Base-by-base conservation (phyloP, 1,140 invertebrate genomes). In the Battus philenor region DNA sequence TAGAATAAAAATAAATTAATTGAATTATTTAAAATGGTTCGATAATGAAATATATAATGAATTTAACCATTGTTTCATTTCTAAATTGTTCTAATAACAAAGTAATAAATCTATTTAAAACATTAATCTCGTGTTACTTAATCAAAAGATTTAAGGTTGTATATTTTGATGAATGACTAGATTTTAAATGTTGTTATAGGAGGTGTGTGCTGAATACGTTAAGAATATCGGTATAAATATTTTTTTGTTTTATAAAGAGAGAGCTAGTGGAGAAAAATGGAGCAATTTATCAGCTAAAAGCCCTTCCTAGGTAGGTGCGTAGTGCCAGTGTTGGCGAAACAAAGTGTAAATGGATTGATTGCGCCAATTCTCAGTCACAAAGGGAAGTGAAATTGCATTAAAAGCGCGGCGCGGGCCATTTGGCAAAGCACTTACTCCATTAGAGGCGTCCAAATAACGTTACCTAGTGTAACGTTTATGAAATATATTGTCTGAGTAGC, bases 311-410 rank as follows among this genome's bases (percentile, higher is more conserved):
- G 49, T 12, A 30, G 43, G 55, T 47, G 49, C 50, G 48, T 66
- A 63, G 68, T 61, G 66, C 44, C 59, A 64, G 63, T 78, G 80
- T 81, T 80, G 70, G 74, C 72, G 79, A 84, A 84, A 84, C 80
- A 84, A 78, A 80, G 80, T 80, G 79, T 81, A 84, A 84, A 84
- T 84, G 80, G 76, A 84, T 75, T 84, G 75, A 80, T 84, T 84
- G 77, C 72, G 68, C 63, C 80, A 84, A 81, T 81, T 80, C 73
- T 54, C 59, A 39, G 38, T 58, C 68, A 78, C 75, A 81, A 83
- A 81, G 77, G 80, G 72, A 61, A 56, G 44, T 54, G 52, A 74
- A 81, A 84, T 84, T 81, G 70, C 68, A 80, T 84, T 84, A 84
- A 80, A 80, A 81, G 77, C 75, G 76, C 66, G 73, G 77, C 79